A percentile compares a stretch with the other conserved stretches of the same genome.
Conservation (phyloP, 2,888 invertebrate species). For the Chymomyza fuscimana region DNA sequence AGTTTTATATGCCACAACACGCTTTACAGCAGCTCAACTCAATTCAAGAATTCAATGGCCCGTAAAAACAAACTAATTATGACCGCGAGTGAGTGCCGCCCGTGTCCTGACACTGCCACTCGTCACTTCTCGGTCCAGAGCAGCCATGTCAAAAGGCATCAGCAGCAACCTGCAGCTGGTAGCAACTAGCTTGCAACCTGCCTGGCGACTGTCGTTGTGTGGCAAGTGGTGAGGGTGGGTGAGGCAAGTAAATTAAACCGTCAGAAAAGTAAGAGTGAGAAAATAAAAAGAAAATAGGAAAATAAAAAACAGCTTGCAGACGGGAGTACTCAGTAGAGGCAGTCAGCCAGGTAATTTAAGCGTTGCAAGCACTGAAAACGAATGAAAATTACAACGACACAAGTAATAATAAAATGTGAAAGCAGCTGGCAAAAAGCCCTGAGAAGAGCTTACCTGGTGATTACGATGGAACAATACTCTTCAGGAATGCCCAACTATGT, state of each 20-base stretch:
- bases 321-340: neutral
- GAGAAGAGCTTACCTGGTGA: neutral
- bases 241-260: conserved; percentile 63
- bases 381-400: conserved; percentile 39
- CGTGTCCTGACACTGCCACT: neutral
- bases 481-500: neutral
- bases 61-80: conserved; percentile 71
- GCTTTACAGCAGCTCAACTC: conserved; percentile 28
- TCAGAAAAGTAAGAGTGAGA: conserved; percentile 42
- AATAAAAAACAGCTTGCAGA: conserved; percentile 19
- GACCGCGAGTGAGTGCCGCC: conserved; percentile 56
- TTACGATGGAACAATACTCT: neutral
- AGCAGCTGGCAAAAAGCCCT: neutral
- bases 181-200: conserved; percentile 5
- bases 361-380: conserved; percentile 21
- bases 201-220: conserved; percentile 5
- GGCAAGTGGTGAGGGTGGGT: conserved; percentile 16
- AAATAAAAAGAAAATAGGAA: conserved; percentile 30
- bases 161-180: conserved; percentile 1
- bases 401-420: conserved; percentile 43
- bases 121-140: neutral
- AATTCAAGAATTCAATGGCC: conserved; percentile 64
- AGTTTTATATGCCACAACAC: conserved; percentile 41
- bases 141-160: conserved; percentile 7
- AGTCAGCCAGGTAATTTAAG: conserved; percentile 25